These are phyloP conservation scores for Sarcophaga peregrina DNA, from an alignment of 1,140 invertebrate species.

Conservation along the genomic window DNA sequence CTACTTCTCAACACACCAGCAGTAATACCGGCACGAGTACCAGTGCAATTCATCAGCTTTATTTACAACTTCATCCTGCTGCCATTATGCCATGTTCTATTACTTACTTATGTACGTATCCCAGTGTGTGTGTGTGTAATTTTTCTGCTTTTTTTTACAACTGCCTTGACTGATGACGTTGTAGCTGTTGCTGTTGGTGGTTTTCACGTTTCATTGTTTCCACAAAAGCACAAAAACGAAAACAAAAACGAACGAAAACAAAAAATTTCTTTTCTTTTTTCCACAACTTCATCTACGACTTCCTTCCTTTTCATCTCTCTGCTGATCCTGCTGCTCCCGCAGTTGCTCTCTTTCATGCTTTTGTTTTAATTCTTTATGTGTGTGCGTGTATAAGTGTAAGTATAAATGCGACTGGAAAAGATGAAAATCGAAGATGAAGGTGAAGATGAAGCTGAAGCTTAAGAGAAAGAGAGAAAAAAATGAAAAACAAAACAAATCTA, in stretches of 20 bases:
- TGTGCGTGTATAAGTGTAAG: background rate
- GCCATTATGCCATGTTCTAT: too few species aligned
- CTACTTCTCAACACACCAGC: background rate
- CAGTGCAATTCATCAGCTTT: too few species aligned
- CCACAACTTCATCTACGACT: background rate
- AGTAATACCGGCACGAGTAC: too few species aligned
- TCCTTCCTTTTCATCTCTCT: background rate
- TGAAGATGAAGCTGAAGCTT: background rate
- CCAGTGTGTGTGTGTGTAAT: too few species aligned
- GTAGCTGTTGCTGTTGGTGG: conserved; percentile 15
- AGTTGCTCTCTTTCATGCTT: background rate
- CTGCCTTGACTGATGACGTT: background rate
- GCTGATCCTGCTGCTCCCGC: background rate
- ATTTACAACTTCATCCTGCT: too few species aligned
- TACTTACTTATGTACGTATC: too few species aligned
- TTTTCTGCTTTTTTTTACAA: too few species aligned
- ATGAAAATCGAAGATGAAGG: background rate
- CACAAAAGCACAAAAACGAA: background rate
- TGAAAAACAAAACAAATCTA: too few species aligned
- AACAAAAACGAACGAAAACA: too few species aligned
- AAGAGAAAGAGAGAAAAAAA: too few species aligned
- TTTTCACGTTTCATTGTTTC: conserved; percentile 21
- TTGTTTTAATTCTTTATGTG: background rate
- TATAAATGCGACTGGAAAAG: background rate
- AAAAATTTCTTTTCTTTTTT: too few species aligned